These are phyloP conservation scores for Anas georgica DNA, from an alignment of 2,797 vertebrate genomes.

Conservation along the genomic window DNA sequence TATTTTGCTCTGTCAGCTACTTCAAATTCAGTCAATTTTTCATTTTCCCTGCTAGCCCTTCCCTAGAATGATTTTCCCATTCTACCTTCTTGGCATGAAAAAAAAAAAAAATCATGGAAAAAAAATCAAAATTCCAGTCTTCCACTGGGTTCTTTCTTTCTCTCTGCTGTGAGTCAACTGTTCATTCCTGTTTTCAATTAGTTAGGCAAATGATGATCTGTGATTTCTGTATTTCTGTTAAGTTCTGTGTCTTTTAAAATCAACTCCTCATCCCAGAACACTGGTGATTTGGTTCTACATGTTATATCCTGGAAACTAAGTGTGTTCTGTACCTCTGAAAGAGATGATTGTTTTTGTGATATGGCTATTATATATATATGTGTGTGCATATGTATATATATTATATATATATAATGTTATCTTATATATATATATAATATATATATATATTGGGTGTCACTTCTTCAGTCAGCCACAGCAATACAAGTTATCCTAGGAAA, in stretches of 20 bases:
- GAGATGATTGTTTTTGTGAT: background rate
- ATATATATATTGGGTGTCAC: background rate
- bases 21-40: background rate
- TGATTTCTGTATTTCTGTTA: background rate
- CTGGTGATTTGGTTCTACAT: background rate
- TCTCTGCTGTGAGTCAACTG: background rate
- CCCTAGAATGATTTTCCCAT: background rate
- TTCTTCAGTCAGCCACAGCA: background rate
- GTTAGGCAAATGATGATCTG: background rate
- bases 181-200: background rate
- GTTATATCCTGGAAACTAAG: background rate
- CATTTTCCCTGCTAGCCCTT: background rate
- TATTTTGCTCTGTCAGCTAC: background rate
- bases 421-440: too few species aligned
- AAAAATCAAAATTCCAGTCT: background rate
- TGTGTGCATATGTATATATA: too few species aligned
- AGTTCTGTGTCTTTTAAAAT: background rate
- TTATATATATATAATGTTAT: background rate
- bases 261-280: background rate
- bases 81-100: background rate
- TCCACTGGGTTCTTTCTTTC: background rate
- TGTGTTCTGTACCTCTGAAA: background rate
- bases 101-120: background rate
- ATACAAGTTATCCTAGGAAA: background rate
- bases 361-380: background rate